Percentiles rank a stretch among this genome's conserved stretches.
These are phyloP conservation scores for Nycticorax nycticorax DNA, from an alignment of 2,113 vertebrate species.

Conservation along the genomic window DNA sequence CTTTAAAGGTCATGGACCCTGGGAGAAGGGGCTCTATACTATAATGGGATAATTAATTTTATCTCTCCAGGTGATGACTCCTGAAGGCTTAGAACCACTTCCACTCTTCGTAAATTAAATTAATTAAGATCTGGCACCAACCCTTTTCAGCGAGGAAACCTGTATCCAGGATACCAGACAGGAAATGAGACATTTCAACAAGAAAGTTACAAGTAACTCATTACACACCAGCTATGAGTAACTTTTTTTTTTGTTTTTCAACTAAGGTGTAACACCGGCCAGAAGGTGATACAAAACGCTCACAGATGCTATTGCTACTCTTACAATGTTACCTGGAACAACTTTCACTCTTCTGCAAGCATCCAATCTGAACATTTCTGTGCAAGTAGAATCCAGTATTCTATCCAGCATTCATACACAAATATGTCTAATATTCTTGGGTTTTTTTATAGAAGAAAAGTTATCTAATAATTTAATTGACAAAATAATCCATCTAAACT, in stretches of 20 bases:
- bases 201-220: background rate
- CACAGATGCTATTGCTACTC: background rate
- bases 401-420: background rate
- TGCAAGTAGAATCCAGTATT: background rate
- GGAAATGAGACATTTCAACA: background rate
- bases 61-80: background rate
- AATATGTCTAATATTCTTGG: background rate
- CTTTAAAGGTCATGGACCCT: background rate
- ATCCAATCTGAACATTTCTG: background rate
- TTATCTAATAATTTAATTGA: background rate
- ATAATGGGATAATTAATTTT: background rate
- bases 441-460: background rate
- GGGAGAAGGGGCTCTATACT: background rate
- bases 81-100: background rate
- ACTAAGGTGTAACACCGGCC: background rate
- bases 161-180: background rate
- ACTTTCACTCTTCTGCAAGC: background rate
- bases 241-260: background rate
- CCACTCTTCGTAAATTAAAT: background rate
- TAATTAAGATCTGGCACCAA: background rate
- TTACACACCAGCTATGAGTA: background rate
- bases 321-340: background rate
- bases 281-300: rapidly evolving
- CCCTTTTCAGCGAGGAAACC: background rate
- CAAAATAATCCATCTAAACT: background rate